phyloP scores from a whole-genome alignment of 2,113 vertebrate species.

The Sturnus vulgaris region DNA sequence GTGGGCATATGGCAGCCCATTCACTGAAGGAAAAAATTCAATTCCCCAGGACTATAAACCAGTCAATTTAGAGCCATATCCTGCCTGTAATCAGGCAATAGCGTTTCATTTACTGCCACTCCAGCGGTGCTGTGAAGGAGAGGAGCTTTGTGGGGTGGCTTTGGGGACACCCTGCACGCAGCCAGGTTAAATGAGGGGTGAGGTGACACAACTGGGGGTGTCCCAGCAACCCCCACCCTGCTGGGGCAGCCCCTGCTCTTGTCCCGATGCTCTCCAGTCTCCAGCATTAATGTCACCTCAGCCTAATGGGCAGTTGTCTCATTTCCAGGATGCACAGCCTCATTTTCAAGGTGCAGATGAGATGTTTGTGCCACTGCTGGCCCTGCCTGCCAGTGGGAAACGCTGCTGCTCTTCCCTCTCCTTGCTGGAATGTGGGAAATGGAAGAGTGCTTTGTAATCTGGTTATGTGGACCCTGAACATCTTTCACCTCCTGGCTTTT shows the following conservation, averaged over 20 bases:
- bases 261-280: neutral
- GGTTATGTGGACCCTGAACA: neutral
- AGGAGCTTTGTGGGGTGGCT: rapidly evolving
- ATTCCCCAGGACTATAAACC: constrained; percentile 48
- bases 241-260: neutral
- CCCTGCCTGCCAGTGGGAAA: neutral
- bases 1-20: constrained; percentile 23
- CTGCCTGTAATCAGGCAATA: constrained; percentile 7
- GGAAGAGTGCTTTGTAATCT: neutral
- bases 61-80: constrained; percentile 35
- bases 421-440: neutral
- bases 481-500: neutral
- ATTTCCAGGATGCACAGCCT: neutral
- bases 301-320: neutral
- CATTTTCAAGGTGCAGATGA: neutral
- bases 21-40: constrained; percentile 1
- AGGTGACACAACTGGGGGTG: neutral
- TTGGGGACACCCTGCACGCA: rapidly evolving
- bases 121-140: neutral
- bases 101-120: neutral
- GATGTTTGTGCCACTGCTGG: neutral
- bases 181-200: rapidly evolving
- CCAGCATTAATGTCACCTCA: neutral
- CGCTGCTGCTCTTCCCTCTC: neutral
- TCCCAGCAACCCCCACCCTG: neutral